These are phyloP conservation scores for Micromussa lordhowensis DNA, from an alignment of 92 coral and sea anemone species.

Conservation along the genomic window DNA sequence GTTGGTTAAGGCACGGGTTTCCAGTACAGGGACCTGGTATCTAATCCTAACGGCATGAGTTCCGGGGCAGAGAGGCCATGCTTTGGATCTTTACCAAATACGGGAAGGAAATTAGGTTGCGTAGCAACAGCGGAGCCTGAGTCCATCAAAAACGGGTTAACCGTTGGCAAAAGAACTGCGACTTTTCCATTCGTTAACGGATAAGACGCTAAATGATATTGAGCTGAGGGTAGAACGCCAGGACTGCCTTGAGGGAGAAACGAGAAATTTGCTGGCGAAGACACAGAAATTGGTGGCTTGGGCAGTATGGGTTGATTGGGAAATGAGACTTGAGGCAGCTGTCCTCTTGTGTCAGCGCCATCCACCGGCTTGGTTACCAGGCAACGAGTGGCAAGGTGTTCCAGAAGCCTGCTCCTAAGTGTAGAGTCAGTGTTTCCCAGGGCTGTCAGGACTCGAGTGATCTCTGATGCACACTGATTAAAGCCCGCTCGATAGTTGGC, in stretches of 20 bases:
- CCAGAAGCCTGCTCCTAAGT: slow-evolving; percentile 66
- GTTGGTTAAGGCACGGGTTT: slow-evolving; percentile 6
- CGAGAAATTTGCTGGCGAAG: slow-evolving; percentile 24
- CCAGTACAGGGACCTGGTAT: slow-evolving; percentile 32
- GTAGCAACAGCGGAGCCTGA: slow-evolving; percentile 8
- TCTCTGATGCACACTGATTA: slow-evolving; percentile 82
- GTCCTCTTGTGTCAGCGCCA: slow-evolving; percentile 24
- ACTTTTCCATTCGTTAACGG: slow-evolving; percentile 59
- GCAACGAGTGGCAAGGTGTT: slow-evolving; percentile 78
- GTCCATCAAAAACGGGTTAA: slow-evolving; percentile 47
- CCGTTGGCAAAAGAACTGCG: slow-evolving; percentile 54
- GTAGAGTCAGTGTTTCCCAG: slow-evolving; percentile 69
- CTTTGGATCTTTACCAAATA: slow-evolving; percentile 28
- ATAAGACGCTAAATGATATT: slow-evolving; percentile 50
- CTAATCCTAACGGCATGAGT: slow-evolving; percentile 23
- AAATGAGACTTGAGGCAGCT: slow-evolving; percentile 4
- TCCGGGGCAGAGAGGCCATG: slow-evolving; percentile 9
- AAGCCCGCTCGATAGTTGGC: slow-evolving; percentile 91
- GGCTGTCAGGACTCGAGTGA: slow-evolving; percentile 68
- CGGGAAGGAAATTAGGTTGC: slow-evolving; percentile 42
- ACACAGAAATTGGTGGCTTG: slow-evolving; percentile 25
- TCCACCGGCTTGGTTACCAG: slow-evolving; percentile 45
- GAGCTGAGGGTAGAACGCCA: slow-evolving; percentile 23
- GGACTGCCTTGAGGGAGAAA: slow-evolving; percentile 42
- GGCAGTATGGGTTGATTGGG: slow-evolving; percentile 30